Evolutionary conservation across 1,140 invertebrate species (phyloP), one percentile per base, ranked within the genome.

Genomic region (Camponotus vicinus): DNA sequence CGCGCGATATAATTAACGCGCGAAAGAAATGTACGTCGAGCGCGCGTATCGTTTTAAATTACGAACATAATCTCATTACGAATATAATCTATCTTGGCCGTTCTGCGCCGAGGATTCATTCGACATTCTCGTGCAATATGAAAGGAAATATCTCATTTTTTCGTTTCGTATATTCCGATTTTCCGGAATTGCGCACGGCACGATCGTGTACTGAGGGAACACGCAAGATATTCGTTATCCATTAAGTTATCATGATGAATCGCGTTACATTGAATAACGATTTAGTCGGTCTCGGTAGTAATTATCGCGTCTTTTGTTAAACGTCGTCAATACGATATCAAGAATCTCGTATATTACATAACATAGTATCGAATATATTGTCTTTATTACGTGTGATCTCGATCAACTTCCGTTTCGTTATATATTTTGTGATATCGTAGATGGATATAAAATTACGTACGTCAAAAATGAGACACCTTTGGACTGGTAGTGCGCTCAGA

Each of bases 21-120:
- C 67, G 79, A 59, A 82, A 84, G 85, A 52, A 45, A 49, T 76
- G 69, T 59, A 85, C 67, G 83, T 88, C 89, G 86, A 57, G 15
- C 66, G 69, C 55, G 55, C 27, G 69, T 55, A 63, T 73, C 42
- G 21, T 83, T 73, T 63, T 55, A 55, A 73, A 82, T 5, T 73
- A 45, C 79, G 34, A 45, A 45, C 42, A 45, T 45, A 45, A 45
- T 45, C 21, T 61, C 55, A 57, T 80, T 73, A 59, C 13, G 45
- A 52, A 34, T 18, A 27, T 27, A 18, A 61, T 61, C 13, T 49
- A 34, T 83, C 55, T 73, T 40, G 69, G 79, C 79, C 79, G 79
- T 83, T 83, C 67, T 73, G 67, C 40, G 27, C 57, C 55, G 55
- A 83, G 40, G 69, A 75, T 83, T 37, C 32, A 49, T 75, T 63